These are phyloP conservation scores for Chionomys nivalis DNA, from an alignment of 2,113 vertebrate genomes.

Conservation along the genomic window DNA sequence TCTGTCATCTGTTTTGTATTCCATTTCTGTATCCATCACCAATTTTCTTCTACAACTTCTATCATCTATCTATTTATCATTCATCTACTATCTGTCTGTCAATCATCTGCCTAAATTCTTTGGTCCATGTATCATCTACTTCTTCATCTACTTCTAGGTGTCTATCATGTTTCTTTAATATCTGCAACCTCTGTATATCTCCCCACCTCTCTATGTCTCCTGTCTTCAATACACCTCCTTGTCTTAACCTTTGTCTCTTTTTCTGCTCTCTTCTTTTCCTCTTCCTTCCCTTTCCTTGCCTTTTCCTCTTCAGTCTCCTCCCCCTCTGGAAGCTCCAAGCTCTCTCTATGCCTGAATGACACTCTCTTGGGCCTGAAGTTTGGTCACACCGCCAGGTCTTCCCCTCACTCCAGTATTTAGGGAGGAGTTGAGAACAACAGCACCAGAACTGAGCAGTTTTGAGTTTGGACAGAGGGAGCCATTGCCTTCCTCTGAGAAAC, in stretches of 20 bases:
- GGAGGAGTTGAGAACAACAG: neutral
- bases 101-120: neutral
- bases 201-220: neutral
- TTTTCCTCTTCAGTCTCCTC: neutral
- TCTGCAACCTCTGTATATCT: no score
- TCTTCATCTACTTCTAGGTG: neutral
- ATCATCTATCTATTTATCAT: neutral
- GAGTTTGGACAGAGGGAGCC: neutral
- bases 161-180: neutral
- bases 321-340: neutral
- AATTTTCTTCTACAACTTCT: no score
- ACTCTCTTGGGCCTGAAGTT: neutral
- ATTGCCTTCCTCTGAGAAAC: neutral
- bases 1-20: neutral
- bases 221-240: neutral
- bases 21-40: neutral
- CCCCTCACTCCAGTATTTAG: neutral
- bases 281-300: neutral
- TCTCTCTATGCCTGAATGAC: rapidly evolving
- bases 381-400: neutral
- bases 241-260: neutral
- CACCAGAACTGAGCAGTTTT: neutral
- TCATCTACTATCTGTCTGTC: neutral
- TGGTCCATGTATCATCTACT: neutral
- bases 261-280: no score